Percentiles rank a stretch among this genome's conserved stretches.
Evolutionary conservation across 2,797 vertebrate genomes (phyloP).

Genomic region (Vultur gryphus): DNA sequence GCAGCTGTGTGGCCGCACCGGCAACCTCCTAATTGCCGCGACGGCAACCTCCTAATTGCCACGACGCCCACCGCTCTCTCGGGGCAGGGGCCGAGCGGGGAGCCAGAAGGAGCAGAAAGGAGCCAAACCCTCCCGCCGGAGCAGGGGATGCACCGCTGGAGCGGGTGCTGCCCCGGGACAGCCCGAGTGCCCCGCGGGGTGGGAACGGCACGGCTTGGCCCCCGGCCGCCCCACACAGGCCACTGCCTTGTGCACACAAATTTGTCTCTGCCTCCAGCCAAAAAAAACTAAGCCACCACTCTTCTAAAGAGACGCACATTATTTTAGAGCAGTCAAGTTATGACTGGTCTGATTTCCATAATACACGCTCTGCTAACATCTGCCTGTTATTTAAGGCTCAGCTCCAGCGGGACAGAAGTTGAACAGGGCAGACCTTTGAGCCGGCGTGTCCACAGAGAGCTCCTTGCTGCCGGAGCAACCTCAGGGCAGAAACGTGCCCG

Average conservation of each 20-base stretch:
- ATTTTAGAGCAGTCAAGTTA: constrained; percentile 44
- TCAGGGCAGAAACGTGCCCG: fast-evolving
- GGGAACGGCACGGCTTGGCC: neutral
- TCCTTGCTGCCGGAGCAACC: neutral
- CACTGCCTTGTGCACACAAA: constrained; percentile 22
- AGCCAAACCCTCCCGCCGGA: neutral
- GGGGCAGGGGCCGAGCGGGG: neutral
- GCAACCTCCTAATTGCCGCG: neutral
- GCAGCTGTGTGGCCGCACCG: neutral
- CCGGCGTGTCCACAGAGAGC: fast-evolving
- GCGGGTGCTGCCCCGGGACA: neutral
- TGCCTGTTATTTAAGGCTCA: constrained; percentile 41
- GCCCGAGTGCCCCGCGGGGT: neutral
- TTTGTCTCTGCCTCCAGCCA: constrained; percentile 52
- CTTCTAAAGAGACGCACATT: neutral
- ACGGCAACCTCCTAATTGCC: neutral
- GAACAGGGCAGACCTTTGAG: neutral
- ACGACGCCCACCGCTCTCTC: neutral
- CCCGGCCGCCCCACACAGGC: neutral
- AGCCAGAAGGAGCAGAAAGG: neutral
- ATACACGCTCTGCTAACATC: constrained; percentile 28
- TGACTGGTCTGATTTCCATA: constrained; percentile 55
- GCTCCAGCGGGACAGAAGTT: neutral
- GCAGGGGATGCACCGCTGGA: neutral
- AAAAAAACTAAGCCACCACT: constrained; percentile 27